Percentiles rank a stretch among this genome's conserved stretches.
phyloP scores from a whole-genome alignment of 2,797 vertebrate species.

The Thamnophis elegans region DNA sequence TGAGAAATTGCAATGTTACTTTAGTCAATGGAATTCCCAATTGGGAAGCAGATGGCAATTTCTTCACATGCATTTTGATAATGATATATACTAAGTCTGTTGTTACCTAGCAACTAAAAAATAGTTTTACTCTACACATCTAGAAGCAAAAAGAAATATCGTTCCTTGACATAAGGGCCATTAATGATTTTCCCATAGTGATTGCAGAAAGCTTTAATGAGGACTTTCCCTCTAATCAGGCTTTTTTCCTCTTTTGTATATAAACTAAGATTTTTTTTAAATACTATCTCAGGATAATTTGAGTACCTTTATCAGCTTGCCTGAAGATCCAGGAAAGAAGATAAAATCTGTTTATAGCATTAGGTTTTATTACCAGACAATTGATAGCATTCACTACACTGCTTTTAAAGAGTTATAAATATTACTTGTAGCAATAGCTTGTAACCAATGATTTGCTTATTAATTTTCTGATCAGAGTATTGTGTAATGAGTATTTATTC shows the following conservation, averaged over 20 bases:
- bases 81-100: slow-evolving; percentile 61
- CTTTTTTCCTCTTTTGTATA: slow-evolving; percentile 44
- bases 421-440: slow-evolving; percentile 21
- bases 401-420: slow-evolving; percentile 39
- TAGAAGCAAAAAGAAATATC: slow-evolving; percentile 40
- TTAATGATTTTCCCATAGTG: slow-evolving; percentile 60
- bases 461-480: not conserved
- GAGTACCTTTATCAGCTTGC: not conserved
- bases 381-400: slow-evolving; percentile 24
- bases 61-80: slow-evolving; percentile 50
- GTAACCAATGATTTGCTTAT: not conserved
- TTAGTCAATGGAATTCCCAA: slow-evolving; percentile 46
- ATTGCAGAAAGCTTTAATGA: slow-evolving; percentile 53
- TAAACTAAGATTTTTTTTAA: slow-evolving; percentile 32
- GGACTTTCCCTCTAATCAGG: slow-evolving; percentile 32
- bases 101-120: slow-evolving; percentile 70
- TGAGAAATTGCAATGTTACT: slow-evolving; percentile 44
- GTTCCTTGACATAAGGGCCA: slow-evolving; percentile 53
- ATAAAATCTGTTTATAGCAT: slow-evolving; percentile 18
- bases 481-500: not conserved
- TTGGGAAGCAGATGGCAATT: slow-evolving; percentile 64
- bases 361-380: slow-evolving; percentile 43
- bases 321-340: slow-evolving; percentile 32
- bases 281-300: slow-evolving; percentile 48
- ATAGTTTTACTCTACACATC: slow-evolving; percentile 52